Evolutionary conservation across 2,797 vertebrate species (phyloP).

Genomic region (Molossus molossus): DNA sequence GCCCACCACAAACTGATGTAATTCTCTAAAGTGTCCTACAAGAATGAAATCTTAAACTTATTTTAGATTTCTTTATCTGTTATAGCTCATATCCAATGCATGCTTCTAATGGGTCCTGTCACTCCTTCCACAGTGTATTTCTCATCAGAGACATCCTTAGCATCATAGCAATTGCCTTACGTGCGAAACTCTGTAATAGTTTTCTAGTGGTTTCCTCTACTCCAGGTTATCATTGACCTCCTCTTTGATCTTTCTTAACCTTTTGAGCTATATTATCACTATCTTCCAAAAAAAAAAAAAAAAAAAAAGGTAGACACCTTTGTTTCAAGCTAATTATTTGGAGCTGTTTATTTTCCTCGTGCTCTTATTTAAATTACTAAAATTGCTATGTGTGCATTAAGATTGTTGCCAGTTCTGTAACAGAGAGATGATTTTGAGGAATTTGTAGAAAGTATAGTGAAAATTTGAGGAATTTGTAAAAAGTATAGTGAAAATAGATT

Average conservation of each 20-base stretch:
- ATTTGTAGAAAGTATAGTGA: background rate
- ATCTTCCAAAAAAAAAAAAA: too few species aligned
- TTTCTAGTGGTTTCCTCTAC: slow-evolving; percentile 6
- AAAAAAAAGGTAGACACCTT: background rate
- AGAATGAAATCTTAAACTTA: slow-evolving; percentile 1
- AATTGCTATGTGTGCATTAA: background rate
- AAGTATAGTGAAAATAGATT: background rate
- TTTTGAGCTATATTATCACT: background rate
- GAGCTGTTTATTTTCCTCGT: background rate
- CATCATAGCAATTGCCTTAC: background rate
- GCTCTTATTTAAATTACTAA: background rate
- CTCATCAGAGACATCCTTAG: background rate
- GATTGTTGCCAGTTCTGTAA: background rate
- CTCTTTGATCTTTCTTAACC: background rate
- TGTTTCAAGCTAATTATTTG: slow-evolving; percentile 33
- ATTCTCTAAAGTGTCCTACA: background rate
- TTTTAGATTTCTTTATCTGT: background rate
- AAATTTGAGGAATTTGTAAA: background rate
- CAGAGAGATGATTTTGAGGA: background rate
- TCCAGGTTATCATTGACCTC: background rate
- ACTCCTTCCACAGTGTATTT: background rate
- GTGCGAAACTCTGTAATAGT: background rate
- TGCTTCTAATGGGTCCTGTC: background rate
- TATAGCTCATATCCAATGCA: background rate
- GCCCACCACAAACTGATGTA: background rate